Base-by-base conservation (phyloP, 2,797 vertebrate species). In the Crypturellus tataupa region DNA sequence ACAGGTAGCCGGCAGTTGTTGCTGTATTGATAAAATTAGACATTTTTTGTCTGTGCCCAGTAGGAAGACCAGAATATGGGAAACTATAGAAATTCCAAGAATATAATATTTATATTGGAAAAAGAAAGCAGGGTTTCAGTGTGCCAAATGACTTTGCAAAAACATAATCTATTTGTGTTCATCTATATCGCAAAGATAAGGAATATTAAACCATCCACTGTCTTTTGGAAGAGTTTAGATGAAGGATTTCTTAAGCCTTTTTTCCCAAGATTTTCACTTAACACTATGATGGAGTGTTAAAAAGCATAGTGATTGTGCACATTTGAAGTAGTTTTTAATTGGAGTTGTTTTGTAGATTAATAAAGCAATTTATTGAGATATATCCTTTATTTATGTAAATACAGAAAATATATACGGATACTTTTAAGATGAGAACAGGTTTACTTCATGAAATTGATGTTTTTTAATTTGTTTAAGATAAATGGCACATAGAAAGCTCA, bases 381-480 rank as follows among this genome's bases (percentile, higher is more conserved):
- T 80, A 21, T 33, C 14, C 35, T 42, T 56, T 21, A 0, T 82
- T 25, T 40, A 8, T 76, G 20, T 39, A 59, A 89, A 59, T 56
- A 53, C 33, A 63, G 60, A 86, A 84, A 67, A 55, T n/a, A 47
- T 2, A 24, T 31, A 12, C 6, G 1, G 55, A 3, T 18, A 25
- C 47, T 59, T 72, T 39, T 65, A 51, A 72, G 77, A 76, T 27
- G 24, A 37, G 53, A 44, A 25, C 24, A 67, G 39, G n/a, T 12
- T 85, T 80, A 31, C 25, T 80, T 82, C 12, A 2, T 80, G 64
- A 92, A 79, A 64, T 87, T 29, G 24, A 0, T 68, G 58, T 58
- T 85, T 95, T 58, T 59, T 55, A 76, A 7, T 60, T 80, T 91
- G 49, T 71, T 83, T 59, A 63, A 89, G 67, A 67, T 63, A 76